Evolutionary conservation across 2,888 invertebrate genomes (phyloP).

Genomic region (Amphipyra tragopoginis): DNA sequence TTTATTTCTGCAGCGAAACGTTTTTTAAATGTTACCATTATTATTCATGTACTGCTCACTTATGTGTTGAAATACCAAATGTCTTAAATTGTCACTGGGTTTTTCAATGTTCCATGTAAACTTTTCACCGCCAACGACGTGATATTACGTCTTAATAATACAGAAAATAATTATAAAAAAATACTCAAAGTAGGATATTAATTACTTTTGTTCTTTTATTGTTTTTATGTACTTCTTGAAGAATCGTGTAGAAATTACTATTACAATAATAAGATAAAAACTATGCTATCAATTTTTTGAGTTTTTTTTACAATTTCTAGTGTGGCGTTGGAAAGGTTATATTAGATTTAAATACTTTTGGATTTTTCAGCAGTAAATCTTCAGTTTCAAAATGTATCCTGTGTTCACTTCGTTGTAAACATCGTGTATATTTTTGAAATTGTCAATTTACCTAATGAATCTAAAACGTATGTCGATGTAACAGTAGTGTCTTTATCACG

Average conservation of each 20-base stretch:
- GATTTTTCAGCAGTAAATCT: constrained; percentile 55
- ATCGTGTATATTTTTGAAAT: constrained; percentile 52
- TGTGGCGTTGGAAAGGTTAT: constrained; percentile 36
- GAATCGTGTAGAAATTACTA: constrained; percentile 37
- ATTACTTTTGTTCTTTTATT: constrained; percentile 50
- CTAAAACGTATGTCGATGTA: constrained; percentile 43
- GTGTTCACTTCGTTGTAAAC: constrained; percentile 39
- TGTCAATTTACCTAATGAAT: constrained; percentile 52
- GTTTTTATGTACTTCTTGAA: constrained; percentile 42
- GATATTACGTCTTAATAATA: neutral
- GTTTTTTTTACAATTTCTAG: constrained; percentile 45
- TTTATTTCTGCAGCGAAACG: constrained; percentile 31
- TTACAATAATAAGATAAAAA: constrained; percentile 48
- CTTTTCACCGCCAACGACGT: constrained; percentile 28
- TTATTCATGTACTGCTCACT: neutral
- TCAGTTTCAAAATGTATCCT: constrained; percentile 55
- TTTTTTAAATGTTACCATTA: neutral
- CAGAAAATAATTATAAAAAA: constrained; percentile 41
- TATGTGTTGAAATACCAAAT: constrained; percentile 4
- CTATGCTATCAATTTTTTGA: constrained; percentile 44
- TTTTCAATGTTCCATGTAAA: constrained; percentile 11
- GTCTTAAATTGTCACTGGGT: neutral
- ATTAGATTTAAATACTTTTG: constrained; percentile 41
- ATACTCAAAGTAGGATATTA: constrained; percentile 43
- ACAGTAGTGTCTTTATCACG: constrained; percentile 16